Conservation (phyloP, 2,888 invertebrate genomes). For the Choreutis nemorana region DNA sequence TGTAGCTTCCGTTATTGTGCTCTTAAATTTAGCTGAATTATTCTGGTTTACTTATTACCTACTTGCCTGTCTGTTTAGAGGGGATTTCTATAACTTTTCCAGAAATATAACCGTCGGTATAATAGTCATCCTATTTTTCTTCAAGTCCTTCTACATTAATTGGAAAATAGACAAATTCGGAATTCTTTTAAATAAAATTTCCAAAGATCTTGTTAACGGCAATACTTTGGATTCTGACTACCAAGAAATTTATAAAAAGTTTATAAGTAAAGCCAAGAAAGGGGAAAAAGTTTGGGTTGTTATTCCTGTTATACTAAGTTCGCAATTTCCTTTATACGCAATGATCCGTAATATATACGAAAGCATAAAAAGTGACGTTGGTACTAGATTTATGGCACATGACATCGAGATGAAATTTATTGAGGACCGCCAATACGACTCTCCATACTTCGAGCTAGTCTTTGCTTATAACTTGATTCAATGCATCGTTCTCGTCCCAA, state of each 20-base stretch:
- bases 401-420: slow-evolving; percentile 34
- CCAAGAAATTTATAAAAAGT: slow-evolving; percentile 26
- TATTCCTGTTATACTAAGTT: slow-evolving; percentile 26
- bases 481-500: slow-evolving; percentile 25
- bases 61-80: slow-evolving; percentile 21
- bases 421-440: slow-evolving; percentile 32
- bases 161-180: slow-evolving; percentile 25
- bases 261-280: slow-evolving; percentile 25
- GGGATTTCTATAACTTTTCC: slow-evolving; percentile 32
- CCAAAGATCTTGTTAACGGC: slow-evolving; percentile 25
- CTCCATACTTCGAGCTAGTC: slow-evolving; percentile 35
- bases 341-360: slow-evolving; percentile 26
- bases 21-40: slow-evolving; percentile 22
- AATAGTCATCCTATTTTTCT: slow-evolving; percentile 27
- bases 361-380: slow-evolving; percentile 26
- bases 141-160: slow-evolving; percentile 34
- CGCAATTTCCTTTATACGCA: slow-evolving; percentile 35
- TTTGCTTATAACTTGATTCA: slow-evolving; percentile 32
- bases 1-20: slow-evolving; percentile 16
- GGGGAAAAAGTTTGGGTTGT: slow-evolving; percentile 31
- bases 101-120: slow-evolving; percentile 32
- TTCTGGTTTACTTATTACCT: slow-evolving; percentile 34
- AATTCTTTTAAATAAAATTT: slow-evolving; percentile 26
- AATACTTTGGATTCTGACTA: slow-evolving; percentile 29
- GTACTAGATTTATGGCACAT: slow-evolving; percentile 31